A percentile compares a stretch with the other conserved stretches of the same genome.
These are phyloP conservation scores for Bombylius discolor DNA, from an alignment of 2,888 invertebrate species.

Conservation along the genomic window DNA sequence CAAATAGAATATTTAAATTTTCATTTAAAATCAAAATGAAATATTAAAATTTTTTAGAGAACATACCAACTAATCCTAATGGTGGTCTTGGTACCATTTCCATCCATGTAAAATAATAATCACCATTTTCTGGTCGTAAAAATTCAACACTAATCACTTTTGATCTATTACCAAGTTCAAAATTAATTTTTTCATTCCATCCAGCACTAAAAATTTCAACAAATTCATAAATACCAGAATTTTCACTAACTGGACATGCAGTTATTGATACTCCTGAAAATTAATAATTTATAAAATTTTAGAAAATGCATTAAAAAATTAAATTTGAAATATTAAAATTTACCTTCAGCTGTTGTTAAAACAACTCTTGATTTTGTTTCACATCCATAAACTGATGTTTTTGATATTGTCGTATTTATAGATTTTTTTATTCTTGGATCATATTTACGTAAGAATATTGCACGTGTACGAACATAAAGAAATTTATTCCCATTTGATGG, in stretches of 20 bases:
- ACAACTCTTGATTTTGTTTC: conserved; percentile 66
- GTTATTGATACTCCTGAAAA: conserved; percentile 36
- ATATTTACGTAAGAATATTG: conserved; percentile 41
- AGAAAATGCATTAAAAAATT: neutral
- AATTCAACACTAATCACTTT: conserved; percentile 68
- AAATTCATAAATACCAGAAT: conserved; percentile 45
- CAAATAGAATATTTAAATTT: no score
- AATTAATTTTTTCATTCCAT: conserved; percentile 52
- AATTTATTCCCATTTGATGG: conserved; percentile 57
- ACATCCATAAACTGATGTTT: conserved; percentile 47
- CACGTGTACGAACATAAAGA: conserved; percentile 64
- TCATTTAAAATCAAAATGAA: no score
- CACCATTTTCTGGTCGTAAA: conserved; percentile 58
- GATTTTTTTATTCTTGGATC: conserved; percentile 35
- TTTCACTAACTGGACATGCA: conserved; percentile 43
- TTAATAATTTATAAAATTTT: neutral
- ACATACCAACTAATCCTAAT: conserved; percentile 35
- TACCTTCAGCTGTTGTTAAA: conserved; percentile 54
- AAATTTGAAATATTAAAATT: neutral
- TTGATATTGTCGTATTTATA: conserved; percentile 45
- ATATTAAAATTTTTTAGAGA: no score
- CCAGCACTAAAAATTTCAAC: conserved; percentile 78
- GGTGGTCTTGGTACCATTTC: conserved; percentile 51
- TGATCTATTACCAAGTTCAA: conserved; percentile 43
- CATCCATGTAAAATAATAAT: conserved; percentile 69